Percentiles rank a stretch among this genome's conserved stretches.
phyloP scores from a whole-genome alignment of 2,888 invertebrate genomes.

The Plagodis dolabraria region DNA sequence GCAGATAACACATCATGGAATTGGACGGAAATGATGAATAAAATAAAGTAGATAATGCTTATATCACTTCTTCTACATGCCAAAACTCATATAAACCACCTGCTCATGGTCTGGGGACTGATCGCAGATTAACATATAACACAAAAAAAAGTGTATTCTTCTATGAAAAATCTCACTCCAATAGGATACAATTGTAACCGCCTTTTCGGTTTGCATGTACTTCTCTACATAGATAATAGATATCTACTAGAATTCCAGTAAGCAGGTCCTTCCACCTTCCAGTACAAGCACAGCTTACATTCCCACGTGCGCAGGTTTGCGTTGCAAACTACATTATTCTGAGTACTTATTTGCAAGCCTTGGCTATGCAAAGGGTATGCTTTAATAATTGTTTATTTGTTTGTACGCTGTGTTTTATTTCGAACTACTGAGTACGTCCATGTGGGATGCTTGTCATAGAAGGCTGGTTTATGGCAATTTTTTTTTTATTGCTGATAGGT shows the following conservation, averaged over 20 bases:
- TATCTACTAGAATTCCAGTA: not conserved
- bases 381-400: conserved; percentile 13
- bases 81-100: too few species aligned
- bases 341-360: conserved; percentile 9
- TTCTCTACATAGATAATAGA: not conserved
- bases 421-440: not conserved
- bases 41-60: too few species aligned
- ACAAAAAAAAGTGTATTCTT: too few species aligned
- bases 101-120: too few species aligned
- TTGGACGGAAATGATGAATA: too few species aligned
- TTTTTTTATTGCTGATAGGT: too few species aligned
- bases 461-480: not conserved
- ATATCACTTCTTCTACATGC: too few species aligned
- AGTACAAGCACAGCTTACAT: conserved; percentile 21
- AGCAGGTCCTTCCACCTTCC: conserved; percentile 11
- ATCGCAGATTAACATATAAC: too few species aligned
- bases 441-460: conserved; percentile 7
- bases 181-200: too few species aligned
- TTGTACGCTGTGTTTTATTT: conserved; percentile 9
- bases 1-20: too few species aligned
- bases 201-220: not conserved
- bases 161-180: too few species aligned
- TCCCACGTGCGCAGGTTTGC: conserved; percentile 35
- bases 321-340: conserved; percentile 30
- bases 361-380: conserved; percentile 17